phyloP scores from a whole-genome alignment of 1,140 invertebrate species.

The Trissolcus basalis region DNA sequence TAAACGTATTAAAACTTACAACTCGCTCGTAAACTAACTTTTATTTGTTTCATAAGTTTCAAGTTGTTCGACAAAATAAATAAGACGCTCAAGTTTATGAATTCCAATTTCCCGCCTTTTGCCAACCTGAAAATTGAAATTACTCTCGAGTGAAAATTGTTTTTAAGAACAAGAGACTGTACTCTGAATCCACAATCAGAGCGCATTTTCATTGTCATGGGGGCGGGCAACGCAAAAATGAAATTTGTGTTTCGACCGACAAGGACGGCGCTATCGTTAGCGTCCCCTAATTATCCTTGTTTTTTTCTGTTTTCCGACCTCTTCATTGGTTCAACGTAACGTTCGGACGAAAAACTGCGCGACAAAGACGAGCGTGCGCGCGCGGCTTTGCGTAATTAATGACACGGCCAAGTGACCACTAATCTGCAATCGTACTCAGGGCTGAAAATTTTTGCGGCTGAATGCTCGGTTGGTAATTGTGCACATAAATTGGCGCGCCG shows the following conservation, averaged over 20 bases:
- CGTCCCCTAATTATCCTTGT: constrained; percentile 18
- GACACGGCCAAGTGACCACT: constrained; percentile 66
- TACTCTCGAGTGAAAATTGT: too few species aligned
- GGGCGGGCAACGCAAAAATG: too few species aligned
- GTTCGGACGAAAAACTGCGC: constrained; percentile 43
- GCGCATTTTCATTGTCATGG: too few species aligned
- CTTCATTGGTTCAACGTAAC: constrained; percentile 54
- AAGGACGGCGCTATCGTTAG: too few species aligned
- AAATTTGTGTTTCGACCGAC: too few species aligned
- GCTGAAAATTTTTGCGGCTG: constrained; percentile 63
- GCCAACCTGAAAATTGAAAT: too few species aligned
- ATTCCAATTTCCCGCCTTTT: constrained; percentile 12
- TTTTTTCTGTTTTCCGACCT: constrained; percentile 16
- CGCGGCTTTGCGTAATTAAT: constrained; percentile 61
- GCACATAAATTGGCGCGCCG: constrained; percentile 60
- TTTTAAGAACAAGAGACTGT: too few species aligned
- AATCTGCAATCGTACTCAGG: constrained; percentile 63
- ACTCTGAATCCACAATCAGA: too few species aligned
- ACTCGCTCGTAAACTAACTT: constrained; percentile 24
- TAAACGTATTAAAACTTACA: constrained; percentile 18
- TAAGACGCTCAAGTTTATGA: constrained; percentile 10
- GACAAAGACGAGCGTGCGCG: constrained; percentile 57
- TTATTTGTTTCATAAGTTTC: constrained; percentile 27
- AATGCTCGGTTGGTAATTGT: constrained; percentile 63
- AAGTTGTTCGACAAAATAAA: constrained; percentile 22